Conservation (phyloP, 2,113 vertebrate species). For the Electrona antarctica region DNA sequence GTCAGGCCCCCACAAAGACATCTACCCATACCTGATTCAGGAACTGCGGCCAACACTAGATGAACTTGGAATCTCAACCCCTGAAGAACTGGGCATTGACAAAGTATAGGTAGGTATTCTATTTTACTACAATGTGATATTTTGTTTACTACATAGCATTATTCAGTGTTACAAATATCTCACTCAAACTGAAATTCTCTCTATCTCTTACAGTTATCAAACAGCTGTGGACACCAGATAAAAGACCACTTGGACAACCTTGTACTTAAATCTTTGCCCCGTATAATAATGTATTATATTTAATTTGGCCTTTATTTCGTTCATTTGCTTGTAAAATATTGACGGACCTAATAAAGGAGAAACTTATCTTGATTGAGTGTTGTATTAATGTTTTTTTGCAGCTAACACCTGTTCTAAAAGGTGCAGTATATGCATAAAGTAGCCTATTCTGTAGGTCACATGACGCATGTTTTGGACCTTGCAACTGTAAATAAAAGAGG, state of each 20-base stretch:
- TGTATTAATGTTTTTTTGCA: slow-evolving; percentile 23
- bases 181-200: slow-evolving; percentile 15
- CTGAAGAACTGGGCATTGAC: slow-evolving; percentile 94
- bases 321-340: slow-evolving; percentile 81
- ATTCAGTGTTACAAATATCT: neutral
- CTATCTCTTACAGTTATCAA: slow-evolving; percentile 50
- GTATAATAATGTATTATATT: slow-evolving; percentile 70
- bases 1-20: slow-evolving; percentile 94
- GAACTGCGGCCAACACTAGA: slow-evolving; percentile 91
- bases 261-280: slow-evolving; percentile 72
- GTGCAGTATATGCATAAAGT: slow-evolving; percentile 24
- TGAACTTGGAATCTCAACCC: slow-evolving; percentile 95
- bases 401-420: neutral
- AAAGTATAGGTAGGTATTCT: slow-evolving; percentile 71
- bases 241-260: slow-evolving; percentile 34
- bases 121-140: no score
- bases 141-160: neutral
- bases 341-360: slow-evolving; percentile 79
- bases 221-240: slow-evolving; percentile 25
- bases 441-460: neutral
- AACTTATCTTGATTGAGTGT: slow-evolving; percentile 62
- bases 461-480: slow-evolving; percentile 3
- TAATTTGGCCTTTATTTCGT: slow-evolving; percentile 80
- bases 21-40: slow-evolving; percentile 96
- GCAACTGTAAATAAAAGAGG: neutral